Percentiles rank a stretch among this genome's conserved stretches.
These are phyloP conservation scores for Gephyroberyx darwinii DNA, from an alignment of 2,797 vertebrate species.

Conservation along the genomic window DNA sequence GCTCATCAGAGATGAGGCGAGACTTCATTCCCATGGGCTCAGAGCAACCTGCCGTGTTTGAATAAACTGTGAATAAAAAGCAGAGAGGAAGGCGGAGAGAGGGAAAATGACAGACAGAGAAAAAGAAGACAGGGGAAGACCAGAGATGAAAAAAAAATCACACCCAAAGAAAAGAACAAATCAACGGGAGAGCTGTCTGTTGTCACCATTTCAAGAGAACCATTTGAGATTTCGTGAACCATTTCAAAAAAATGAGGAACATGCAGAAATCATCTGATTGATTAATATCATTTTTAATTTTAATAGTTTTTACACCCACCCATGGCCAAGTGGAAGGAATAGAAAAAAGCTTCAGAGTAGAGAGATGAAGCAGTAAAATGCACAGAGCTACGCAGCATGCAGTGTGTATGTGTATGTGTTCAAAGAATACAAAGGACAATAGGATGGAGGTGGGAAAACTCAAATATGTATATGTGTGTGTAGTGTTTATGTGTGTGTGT, in stretches of 20 bases:
- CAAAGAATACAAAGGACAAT: conserved; percentile 9
- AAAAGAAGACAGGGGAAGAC: conserved; percentile 12
- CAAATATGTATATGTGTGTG: neutral
- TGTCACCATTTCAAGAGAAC: conserved; percentile 22
- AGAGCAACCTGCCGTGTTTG: conserved; percentile 91
- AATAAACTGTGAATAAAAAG: conserved; percentile 83
- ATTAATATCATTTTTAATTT: conserved; percentile 5
- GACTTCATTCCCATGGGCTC: conserved; percentile 94
- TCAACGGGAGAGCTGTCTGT: neutral
- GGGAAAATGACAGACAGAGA: conserved; percentile 33
- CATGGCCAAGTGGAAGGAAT: conserved; percentile 8
- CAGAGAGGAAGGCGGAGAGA: conserved; percentile 62
- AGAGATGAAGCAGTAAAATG: conserved; percentile 12
- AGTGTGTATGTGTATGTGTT: neutral
- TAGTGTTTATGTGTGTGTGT: neutral
- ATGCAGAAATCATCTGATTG: neutral
- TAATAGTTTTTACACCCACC: conserved; percentile 6
- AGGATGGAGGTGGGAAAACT: conserved; percentile 6
- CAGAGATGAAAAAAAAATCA: conserved; percentile 35
- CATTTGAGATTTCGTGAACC: too few relatives aligned
- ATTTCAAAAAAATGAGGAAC: neutral
- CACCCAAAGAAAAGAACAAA: conserved; percentile 53
- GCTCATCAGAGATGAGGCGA: conserved; percentile 84
- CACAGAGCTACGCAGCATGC: conserved; percentile 3
- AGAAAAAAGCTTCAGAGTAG: conserved; percentile 5